A percentile compares a stretch with the other conserved stretches of the same genome.
These are phyloP conservation scores for Chaetophractus vellerosus DNA, from an alignment of 2,797 vertebrate genomes.

Conservation along the genomic window DNA sequence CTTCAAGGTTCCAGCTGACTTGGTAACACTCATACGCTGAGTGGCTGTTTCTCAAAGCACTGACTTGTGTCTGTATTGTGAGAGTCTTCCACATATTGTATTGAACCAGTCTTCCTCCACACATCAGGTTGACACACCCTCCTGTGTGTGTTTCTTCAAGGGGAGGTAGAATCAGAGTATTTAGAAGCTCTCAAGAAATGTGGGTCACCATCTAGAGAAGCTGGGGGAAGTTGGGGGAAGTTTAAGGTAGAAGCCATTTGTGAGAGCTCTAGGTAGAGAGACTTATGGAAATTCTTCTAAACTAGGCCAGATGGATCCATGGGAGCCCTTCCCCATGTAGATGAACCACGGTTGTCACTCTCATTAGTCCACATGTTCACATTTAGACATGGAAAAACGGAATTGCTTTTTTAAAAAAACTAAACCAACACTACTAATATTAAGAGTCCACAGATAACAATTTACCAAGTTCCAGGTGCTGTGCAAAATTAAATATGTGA, in stretches of 20 bases:
- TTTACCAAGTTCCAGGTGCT: neutral
- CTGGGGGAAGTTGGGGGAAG: neutral
- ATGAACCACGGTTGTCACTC: neutral
- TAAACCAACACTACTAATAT: neutral
- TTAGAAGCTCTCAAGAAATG: neutral
- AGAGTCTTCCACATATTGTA: neutral
- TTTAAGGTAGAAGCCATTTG: neutral
- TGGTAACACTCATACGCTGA: neutral
- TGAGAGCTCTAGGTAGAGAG: neutral
- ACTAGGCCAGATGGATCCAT: neutral
- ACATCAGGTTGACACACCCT: neutral
- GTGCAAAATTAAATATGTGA: neutral
- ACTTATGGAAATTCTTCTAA: neutral
- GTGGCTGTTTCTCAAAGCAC: neutral
- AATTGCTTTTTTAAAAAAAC: neutral
- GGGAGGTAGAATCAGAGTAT: neutral
- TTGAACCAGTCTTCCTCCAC: neutral
- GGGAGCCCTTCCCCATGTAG: neutral
- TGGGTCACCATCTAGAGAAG: neutral
- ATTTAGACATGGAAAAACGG: neutral
- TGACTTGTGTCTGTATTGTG: neutral
- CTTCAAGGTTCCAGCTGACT: neutral
- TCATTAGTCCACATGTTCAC: neutral
- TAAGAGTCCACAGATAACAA: neutral
- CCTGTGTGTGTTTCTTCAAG: neutral